A percentile compares a stretch with the other conserved stretches of the same genome.
phyloP scores from a whole-genome alignment of 2,113 vertebrate genomes.

The Pristiophorus japonicus region DNA sequence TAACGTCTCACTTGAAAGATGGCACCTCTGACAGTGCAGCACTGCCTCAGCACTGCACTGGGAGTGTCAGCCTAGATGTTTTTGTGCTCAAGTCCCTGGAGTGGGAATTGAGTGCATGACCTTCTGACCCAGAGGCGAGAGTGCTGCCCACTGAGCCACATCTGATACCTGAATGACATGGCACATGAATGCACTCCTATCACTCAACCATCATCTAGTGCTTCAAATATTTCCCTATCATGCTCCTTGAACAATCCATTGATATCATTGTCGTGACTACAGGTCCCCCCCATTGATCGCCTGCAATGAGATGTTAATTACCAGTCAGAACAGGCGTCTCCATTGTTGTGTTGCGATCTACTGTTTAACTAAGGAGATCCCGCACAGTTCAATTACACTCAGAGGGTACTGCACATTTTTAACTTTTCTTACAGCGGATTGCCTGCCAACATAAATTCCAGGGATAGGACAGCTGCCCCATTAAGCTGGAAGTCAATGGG shows the following conservation, averaged over 20 bases:
- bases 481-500: background rate
- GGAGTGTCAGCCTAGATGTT: too few species aligned
- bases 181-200: background rate
- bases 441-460: background rate
- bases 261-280: background rate
- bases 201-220: background rate
- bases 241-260: background rate
- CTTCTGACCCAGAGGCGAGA: too few species aligned
- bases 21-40: too few species aligned
- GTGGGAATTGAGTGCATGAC: too few species aligned
- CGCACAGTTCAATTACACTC: background rate
- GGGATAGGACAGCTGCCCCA: background rate
- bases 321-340: background rate
- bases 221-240: background rate
- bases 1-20: too few species aligned
- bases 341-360: background rate
- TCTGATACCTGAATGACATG: too few species aligned
- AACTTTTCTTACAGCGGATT: background rate
- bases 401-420: background rate
- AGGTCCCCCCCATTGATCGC: background rate
- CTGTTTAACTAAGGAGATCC: background rate
- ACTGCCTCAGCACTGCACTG: too few species aligned
- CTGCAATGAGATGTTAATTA: constrained; percentile 1
- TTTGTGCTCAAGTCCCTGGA: too few species aligned
- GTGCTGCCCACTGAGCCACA: too few species aligned